Conservation (phyloP, 2,113 vertebrate species). For the Spea multiplicata region DNA sequence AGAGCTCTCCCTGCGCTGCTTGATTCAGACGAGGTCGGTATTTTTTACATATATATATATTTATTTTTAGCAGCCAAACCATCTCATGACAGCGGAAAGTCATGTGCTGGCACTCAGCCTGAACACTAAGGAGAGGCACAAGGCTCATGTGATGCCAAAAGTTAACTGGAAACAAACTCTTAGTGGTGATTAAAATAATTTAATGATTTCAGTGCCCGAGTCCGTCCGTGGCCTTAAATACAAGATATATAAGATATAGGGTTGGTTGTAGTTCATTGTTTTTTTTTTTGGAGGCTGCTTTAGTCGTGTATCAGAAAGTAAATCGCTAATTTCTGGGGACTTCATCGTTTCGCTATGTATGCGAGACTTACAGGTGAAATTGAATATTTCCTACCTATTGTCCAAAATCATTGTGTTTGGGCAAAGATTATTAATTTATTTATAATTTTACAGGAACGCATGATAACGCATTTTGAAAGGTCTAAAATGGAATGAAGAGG, state of each 20-base stretch:
- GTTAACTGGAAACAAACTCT: slow-evolving; percentile 5
- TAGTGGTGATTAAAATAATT: not conserved
- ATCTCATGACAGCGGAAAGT: slow-evolving; percentile 19
- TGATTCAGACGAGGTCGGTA: slow-evolving; percentile 81
- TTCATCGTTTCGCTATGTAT: no score
- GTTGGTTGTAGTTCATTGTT: no score
- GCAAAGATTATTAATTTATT: slow-evolving; percentile 32
- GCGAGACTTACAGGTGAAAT: no score
- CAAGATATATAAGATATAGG: no score
- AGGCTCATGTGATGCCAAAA: not conserved
- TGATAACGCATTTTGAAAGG: slow-evolving; percentile 81
- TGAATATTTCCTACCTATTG: no score
- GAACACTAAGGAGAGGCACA: not conserved
- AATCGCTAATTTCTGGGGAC: no score
- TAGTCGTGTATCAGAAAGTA: no score
- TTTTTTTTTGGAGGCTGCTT: no score
- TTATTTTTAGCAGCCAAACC: slow-evolving; percentile 7
- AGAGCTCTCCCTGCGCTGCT: slow-evolving; percentile 77
- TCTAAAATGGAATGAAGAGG: slow-evolving; percentile 78
- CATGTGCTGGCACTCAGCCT: slow-evolving; percentile 19
- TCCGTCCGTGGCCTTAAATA: no score
- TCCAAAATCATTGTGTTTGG: no score
- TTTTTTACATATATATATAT: not conserved
- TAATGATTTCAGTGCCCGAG: no score
- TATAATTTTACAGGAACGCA: slow-evolving; percentile 66